Conservation (phyloP, 2,113 vertebrate genomes). For the Zosterops pallidus region DNA sequence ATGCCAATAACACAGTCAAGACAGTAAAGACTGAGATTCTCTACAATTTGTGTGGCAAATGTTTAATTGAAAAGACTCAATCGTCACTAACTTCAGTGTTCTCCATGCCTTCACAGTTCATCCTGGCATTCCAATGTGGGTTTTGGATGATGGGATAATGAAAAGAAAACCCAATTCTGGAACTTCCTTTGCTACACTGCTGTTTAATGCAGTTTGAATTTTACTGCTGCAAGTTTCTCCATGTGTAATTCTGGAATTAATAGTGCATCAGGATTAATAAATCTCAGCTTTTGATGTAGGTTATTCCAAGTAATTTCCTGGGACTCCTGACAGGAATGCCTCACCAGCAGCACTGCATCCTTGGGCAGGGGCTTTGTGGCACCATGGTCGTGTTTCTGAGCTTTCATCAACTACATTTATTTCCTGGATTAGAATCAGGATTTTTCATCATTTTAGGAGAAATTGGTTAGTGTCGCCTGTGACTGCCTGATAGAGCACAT, state of each 20-base stretch:
- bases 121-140: not conserved
- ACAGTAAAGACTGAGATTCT: not conserved
- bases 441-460: not conserved
- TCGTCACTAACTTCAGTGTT: not conserved
- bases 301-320: not conserved
- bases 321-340: not conserved
- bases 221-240: not conserved
- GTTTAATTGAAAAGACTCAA: not conserved
- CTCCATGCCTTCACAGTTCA: not conserved
- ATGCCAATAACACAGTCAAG: not conserved
- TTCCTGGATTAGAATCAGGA: not conserved
- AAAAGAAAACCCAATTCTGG: not conserved
- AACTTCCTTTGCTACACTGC: not conserved
- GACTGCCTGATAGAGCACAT: not conserved
- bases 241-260: not conserved
- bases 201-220: not conserved
- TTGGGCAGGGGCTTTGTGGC: not conserved
- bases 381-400: not conserved
- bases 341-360: not conserved
- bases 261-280: not conserved
- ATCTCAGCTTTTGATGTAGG: not conserved
- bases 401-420: rapidly evolving
- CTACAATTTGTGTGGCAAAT: not conserved
- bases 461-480: not conserved
- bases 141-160: not conserved